Evolutionary conservation across 1,140 invertebrate genomes (phyloP).

Genomic region (Papilio helenus): DNA sequence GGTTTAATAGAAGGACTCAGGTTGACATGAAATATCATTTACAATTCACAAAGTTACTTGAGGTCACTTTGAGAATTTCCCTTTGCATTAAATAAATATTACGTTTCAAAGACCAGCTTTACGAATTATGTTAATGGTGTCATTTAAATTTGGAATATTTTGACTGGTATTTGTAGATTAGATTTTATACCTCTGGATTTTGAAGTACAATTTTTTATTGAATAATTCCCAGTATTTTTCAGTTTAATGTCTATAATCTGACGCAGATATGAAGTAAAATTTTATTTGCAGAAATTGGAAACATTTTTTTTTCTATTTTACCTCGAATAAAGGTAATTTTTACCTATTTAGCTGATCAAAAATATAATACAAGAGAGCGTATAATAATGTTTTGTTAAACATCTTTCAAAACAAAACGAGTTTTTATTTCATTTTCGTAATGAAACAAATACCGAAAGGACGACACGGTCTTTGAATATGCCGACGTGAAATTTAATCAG

Average conservation of each 20-base stretch:
- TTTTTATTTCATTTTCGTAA: neutral
- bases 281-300: no score
- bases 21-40: constrained; percentile 1
- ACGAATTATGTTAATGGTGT: constrained; percentile 6
- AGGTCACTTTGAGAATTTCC: neutral
- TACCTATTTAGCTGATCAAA: neutral
- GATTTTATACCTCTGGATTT: no score
- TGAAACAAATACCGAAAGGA: neutral
- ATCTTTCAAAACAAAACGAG: neutral
- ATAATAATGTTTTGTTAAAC: neutral
- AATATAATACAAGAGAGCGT: neutral
- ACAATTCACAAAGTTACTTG: neutral
- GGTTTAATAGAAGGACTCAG: neutral
- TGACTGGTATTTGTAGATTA: no score
- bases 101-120: neutral
- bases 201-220: neutral
- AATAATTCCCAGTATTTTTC: neutral
- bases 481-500: constrained; percentile 5
- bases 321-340: neutral
- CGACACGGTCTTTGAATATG: neutral
- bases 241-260: no score
- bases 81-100: constrained; percentile 18
- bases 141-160: neutral
- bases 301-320: neutral
- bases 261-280: no score